Conservation (phyloP, 2,888 invertebrate genomes). For the Dioctria linearis region DNA sequence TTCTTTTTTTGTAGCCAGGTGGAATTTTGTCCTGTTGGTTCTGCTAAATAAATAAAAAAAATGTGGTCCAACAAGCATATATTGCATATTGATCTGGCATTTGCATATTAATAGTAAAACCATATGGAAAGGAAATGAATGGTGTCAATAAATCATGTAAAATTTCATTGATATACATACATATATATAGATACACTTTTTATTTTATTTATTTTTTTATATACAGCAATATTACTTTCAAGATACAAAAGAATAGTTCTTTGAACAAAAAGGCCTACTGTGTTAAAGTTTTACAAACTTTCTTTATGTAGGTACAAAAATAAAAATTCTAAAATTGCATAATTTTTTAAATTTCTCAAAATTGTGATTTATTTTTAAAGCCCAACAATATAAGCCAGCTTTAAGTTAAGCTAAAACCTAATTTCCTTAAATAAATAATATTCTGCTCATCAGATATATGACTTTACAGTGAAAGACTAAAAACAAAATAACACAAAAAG, state of each 20-base stretch:
- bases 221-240: conserved; percentile 28
- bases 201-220: conserved; percentile 20
- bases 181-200: conserved; percentile 9
- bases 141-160: not conserved
- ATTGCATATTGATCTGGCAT: too few relatives aligned
- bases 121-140: not conserved
- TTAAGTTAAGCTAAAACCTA: not conserved
- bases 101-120: too few relatives aligned
- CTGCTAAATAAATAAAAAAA: too few relatives aligned
- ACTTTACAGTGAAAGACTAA: conserved; percentile 3
- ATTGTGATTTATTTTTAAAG: not conserved
- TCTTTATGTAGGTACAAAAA: conserved; percentile 7
- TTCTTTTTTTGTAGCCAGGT: too few relatives aligned
- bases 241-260: conserved; percentile 16
- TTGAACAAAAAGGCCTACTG: not conserved
- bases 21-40: too few relatives aligned
- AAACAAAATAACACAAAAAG: not conserved
- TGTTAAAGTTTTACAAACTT: not conserved
- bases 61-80: too few relatives aligned
- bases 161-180: not conserved
- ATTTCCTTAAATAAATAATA: conserved; percentile 27
- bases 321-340: conserved; percentile 6
- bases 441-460: conserved; percentile 5
- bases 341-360: not conserved
- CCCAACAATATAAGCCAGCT: not conserved